Evolutionary conservation across 2,888 invertebrate species (phyloP).

Genomic region (Agriotes lineatus): DNA sequence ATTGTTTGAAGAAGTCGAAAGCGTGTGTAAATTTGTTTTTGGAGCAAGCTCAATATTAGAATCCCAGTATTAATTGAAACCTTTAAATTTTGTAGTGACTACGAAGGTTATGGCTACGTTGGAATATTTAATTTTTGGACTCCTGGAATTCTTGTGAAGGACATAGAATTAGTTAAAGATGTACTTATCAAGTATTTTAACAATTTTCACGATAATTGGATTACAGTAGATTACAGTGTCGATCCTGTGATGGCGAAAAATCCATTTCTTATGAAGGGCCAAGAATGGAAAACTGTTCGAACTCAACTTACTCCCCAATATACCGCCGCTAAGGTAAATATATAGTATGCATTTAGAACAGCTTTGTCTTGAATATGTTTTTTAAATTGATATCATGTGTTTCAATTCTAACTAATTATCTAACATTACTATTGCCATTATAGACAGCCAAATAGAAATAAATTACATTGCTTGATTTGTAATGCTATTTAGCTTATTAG

Average conservation of each 20-base stretch:
- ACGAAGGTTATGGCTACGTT: slow-evolving; percentile 51
- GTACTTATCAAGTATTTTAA: slow-evolving; percentile 59
- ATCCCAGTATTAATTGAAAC: too few species aligned
- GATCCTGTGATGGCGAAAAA: slow-evolving; percentile 64
- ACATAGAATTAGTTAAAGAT: slow-evolving; percentile 57
- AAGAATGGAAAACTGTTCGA: slow-evolving; percentile 66
- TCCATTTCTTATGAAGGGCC: slow-evolving; percentile 63
- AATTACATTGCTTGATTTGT: too few species aligned
- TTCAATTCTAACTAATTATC: too few species aligned
- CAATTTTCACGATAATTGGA: slow-evolving; percentile 50
- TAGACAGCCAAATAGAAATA: too few species aligned
- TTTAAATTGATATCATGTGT: too few species aligned
- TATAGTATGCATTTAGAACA: background rate
- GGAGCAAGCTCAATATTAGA: too few species aligned
- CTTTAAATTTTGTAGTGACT: too few species aligned
- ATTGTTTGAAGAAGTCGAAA: too few species aligned
- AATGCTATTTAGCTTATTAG: too few species aligned
- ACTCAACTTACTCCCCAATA: slow-evolving; percentile 66
- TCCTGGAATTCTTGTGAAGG: slow-evolving; percentile 55
- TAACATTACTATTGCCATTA: too few species aligned
- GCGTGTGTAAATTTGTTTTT: too few species aligned
- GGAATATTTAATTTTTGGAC: slow-evolving; percentile 56
- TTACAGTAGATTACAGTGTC: slow-evolving; percentile 57
- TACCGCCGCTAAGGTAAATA: slow-evolving; percentile 61
- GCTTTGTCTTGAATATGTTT: too few species aligned